Percentiles rank a stretch among this genome's conserved stretches.
Conservation (phyloP, 2,797 vertebrate genomes). For the Serranus cabrilla region DNA sequence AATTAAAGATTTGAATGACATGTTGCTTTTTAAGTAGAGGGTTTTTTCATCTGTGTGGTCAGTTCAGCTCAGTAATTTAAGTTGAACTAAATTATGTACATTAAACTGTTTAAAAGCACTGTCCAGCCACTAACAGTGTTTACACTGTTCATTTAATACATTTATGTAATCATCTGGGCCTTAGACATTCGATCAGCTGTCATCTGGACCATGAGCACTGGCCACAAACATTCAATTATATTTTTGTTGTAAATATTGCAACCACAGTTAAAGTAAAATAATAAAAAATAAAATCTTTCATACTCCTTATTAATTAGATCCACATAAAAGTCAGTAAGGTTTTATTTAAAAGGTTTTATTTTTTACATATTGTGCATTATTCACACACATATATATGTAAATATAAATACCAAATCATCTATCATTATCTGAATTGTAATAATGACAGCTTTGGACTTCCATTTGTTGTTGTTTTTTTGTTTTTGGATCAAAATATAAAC, state of each 20-base stretch:
- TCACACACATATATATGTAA: background rate
- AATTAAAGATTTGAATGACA: background rate
- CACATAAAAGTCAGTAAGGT: background rate
- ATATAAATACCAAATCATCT: background rate
- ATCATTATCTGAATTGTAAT: background rate
- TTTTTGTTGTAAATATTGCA: background rate
- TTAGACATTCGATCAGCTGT: too few species aligned
- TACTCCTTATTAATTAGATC: background rate
- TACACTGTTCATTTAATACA: background rate
- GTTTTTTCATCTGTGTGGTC: background rate
- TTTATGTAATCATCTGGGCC: background rate
- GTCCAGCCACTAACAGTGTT: background rate
- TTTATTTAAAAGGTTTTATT: background rate
- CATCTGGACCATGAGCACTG: background rate
- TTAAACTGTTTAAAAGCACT: background rate
- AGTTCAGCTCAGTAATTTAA: background rate
- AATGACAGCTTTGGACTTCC: constrained; percentile 5
- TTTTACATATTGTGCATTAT: background rate
- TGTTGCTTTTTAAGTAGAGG: background rate
- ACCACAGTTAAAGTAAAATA: background rate
- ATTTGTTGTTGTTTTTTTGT: background rate
- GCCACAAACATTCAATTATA: background rate
- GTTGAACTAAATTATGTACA: background rate
- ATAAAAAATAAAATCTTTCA: background rate
- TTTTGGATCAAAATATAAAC: constrained; percentile 2